phyloP scores from a whole-genome alignment of 2,113 vertebrate genomes.

The Gallinago jamesoni region DNA sequence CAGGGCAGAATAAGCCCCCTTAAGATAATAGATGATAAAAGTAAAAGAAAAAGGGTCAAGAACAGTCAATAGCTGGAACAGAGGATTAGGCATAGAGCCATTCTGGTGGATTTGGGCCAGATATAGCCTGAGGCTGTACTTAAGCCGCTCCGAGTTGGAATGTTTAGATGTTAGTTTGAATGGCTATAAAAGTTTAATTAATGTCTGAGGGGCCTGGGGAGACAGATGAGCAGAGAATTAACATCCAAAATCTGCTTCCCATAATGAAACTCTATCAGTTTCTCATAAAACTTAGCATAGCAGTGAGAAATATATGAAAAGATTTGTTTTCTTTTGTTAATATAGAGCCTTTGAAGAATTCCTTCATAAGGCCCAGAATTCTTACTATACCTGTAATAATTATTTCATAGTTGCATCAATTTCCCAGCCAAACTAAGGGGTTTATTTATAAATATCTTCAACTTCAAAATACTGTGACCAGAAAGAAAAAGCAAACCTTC shows the following conservation, averaged over 20 bases:
- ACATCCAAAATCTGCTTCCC: slow-evolving; percentile 53
- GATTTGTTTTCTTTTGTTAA: neutral
- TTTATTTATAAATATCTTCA: neutral
- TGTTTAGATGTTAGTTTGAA: slow-evolving; percentile 53
- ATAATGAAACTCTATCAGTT: slow-evolving; percentile 7
- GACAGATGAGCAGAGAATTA: slow-evolving; percentile 50
- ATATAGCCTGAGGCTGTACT: slow-evolving; percentile 41
- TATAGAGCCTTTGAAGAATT: neutral
- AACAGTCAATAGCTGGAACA: slow-evolving; percentile 64
- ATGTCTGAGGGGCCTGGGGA: slow-evolving; percentile 40
- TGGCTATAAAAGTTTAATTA: slow-evolving; percentile 60
- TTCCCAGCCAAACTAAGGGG: neutral
- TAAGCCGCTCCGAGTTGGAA: slow-evolving; percentile 37
- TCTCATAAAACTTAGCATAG: neutral
- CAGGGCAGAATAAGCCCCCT: neutral
- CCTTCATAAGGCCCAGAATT: neutral
- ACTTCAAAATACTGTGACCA: neutral
- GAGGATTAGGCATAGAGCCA: slow-evolving; percentile 48
- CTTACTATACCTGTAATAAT: neutral
- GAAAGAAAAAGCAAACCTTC: neutral
- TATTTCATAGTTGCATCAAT: neutral
- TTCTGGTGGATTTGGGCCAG: slow-evolving; percentile 56
- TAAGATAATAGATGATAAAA: slow-evolving; percentile 51
- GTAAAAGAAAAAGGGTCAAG: slow-evolving; percentile 59
- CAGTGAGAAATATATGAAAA: neutral